phyloP scores from a whole-genome alignment of 2,888 invertebrate species.

The Agrochola lota region DNA sequence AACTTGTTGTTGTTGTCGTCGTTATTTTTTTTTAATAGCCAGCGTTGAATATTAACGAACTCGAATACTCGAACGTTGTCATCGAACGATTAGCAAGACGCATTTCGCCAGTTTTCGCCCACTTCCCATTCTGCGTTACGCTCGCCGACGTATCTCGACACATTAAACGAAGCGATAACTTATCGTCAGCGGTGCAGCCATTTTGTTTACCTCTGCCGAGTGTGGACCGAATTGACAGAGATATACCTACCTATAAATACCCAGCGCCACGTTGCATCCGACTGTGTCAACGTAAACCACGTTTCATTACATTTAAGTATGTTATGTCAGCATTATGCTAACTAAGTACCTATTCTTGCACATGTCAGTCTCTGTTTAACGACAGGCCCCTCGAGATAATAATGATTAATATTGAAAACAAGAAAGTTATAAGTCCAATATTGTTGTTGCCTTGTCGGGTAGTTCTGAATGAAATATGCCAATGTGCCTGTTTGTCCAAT shows the following conservation, averaged over 20 bases:
- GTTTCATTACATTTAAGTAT: slow-evolving; percentile 45
- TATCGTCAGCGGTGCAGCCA: slow-evolving; percentile 70
- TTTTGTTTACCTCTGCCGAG: slow-evolving; percentile 69
- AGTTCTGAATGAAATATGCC: slow-evolving; percentile 13
- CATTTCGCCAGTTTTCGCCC: slow-evolving; percentile 51
- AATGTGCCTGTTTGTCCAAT: background rate
- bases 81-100: slow-evolving; percentile 47
- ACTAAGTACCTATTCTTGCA: slow-evolving; percentile 22
- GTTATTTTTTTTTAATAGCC: background rate
- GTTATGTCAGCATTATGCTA: slow-evolving; percentile 30
- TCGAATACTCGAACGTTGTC: slow-evolving; percentile 1
- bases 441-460: slow-evolving; percentile 7
- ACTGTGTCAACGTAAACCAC: slow-evolving; percentile 43
- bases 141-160: slow-evolving; percentile 64
- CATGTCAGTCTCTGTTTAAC: slow-evolving; percentile 29
- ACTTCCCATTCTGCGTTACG: slow-evolving; percentile 55
- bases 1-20: slow-evolving; percentile 6
- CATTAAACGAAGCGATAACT: slow-evolving; percentile 68
- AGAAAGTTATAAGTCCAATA: slow-evolving; percentile 15
- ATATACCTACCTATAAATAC: slow-evolving; percentile 54
- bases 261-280: slow-evolving; percentile 38
- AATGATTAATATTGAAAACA: slow-evolving; percentile 36
- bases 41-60: background rate
- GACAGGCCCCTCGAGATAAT: slow-evolving; percentile 26
- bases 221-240: slow-evolving; percentile 55